Base-by-base conservation (phyloP, 2,797 vertebrate genomes). In the Pangasius krempfi region DNA sequence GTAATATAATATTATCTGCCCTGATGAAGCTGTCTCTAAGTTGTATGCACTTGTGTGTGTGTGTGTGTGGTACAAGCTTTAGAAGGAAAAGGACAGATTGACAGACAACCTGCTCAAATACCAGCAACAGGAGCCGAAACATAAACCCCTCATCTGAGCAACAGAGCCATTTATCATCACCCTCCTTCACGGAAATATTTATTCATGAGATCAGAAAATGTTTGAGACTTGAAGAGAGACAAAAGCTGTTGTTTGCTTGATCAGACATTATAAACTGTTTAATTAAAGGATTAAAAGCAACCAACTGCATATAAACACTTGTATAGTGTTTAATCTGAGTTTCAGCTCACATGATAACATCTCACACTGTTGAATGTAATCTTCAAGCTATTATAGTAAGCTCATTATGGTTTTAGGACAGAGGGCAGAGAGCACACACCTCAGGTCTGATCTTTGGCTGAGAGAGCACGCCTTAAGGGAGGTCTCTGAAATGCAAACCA, bases 81-180 rank as follows among this genome's bases (percentile, higher is more conserved):
- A 90, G 87, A 91, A 91, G 91, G 89, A 89, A 92, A 88, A 86
- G 90, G 94, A 94, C 82, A 90, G 93, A 94, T 91, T 94, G 94
- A 93, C 92, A 91, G 92, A 94, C 90, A 93, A 94, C 89, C 90
- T 62, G 86, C 91, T 93, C 91, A 86, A 86, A 91, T 90, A 88
- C 87, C 44, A 56, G 83, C 86, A 87, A 88, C 92, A 88, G 86
- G 88, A 90, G 90, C 73, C 87, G 87, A 92, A 93, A 92, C 87
- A 52, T 85, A 89, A 92, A 92, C 91, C 88, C 89, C 87, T 91
- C 89, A 90, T 89, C 80, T 72, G 52, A 79, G 79, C 84, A 83
- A 84, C 73, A 82, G 82, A 87, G 79, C 62, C 79, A 66, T 93
- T 91, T 84, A 85, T 92, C 92, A 92, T 89, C 86, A 44, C 60